Conservation (phyloP, 2,797 vertebrate genomes). For the Manis crassicaudata region DNA sequence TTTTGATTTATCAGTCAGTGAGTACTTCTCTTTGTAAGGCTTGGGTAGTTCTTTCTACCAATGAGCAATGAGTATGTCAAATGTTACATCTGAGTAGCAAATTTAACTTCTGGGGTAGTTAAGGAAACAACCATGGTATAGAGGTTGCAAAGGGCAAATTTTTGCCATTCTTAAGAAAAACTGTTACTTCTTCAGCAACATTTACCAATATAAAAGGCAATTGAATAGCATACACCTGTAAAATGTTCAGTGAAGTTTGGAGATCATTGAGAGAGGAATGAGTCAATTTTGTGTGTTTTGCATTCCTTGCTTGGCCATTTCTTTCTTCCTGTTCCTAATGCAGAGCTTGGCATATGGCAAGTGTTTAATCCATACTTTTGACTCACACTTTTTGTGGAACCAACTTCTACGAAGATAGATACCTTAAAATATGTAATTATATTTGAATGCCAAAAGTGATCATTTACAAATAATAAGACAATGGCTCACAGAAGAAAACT, state of each 20-base stretch:
- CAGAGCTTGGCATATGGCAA: background rate
- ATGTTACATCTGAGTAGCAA: background rate
- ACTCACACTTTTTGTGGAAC: slow-evolving; percentile 5
- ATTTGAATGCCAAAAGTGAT: slow-evolving; percentile 34
- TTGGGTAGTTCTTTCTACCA: background rate
- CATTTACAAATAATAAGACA: slow-evolving; percentile 20
- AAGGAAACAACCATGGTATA: background rate
- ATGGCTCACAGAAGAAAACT: background rate
- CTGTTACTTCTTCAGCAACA: background rate
- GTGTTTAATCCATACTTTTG: background rate
- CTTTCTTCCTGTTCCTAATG: background rate
- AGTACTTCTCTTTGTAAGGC: slow-evolving; percentile 12
- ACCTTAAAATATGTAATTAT: background rate
- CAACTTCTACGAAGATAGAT: background rate
- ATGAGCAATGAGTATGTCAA: background rate
- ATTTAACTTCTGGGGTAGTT: slow-evolving; percentile 3
- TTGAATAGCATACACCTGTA: background rate
- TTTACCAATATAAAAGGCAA: slow-evolving; percentile 1
- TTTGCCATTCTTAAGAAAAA: background rate
- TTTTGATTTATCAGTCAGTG: background rate
- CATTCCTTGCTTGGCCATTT: background rate
- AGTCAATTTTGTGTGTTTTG: background rate
- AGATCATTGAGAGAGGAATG: background rate
- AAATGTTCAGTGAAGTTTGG: background rate
- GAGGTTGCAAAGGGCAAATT: background rate